Conservation (phyloP, 1,140 invertebrate species). For the Lepidurus packardi region DNA sequence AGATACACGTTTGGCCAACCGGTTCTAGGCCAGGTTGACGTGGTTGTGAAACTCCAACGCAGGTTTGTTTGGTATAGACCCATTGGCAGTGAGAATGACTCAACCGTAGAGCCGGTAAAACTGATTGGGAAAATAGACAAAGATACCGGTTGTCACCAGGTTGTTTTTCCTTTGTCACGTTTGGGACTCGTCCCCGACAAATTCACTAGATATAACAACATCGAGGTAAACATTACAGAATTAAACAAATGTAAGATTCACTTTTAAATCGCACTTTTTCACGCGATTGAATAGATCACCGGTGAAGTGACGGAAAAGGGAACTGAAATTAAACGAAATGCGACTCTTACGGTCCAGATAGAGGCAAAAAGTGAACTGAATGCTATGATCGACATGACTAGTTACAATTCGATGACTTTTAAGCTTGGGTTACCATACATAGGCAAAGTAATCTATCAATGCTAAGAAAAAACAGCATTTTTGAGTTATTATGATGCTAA, state of each 20-base stretch:
- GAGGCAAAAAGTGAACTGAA: too few species aligned
- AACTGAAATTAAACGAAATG: conserved; percentile 56
- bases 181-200: neutral
- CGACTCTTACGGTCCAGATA: conserved; percentile 41
- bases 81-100: neutral
- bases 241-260: neutral
- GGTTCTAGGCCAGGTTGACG: conserved; percentile 33
- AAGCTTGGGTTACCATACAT: conserved; percentile 59
- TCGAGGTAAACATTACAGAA: neutral
- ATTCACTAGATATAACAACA: neutral
- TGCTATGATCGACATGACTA: too few species aligned
- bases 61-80: neutral
- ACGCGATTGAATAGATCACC: neutral
- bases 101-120: neutral
- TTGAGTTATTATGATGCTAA: neutral
- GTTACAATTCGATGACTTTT: conserved; percentile 50
- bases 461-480: neutral
- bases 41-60: conserved; percentile 25
- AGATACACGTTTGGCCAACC: conserved; percentile 41
- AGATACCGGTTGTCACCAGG: neutral
- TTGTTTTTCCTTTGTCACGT: neutral
- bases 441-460: conserved; percentile 49
- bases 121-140: neutral
- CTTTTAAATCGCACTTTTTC: neutral
- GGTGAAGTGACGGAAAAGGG: conserved; percentile 54